phyloP scores from a whole-genome alignment of 2,797 vertebrate species.

The Helicolenus hilgendorfi region DNA sequence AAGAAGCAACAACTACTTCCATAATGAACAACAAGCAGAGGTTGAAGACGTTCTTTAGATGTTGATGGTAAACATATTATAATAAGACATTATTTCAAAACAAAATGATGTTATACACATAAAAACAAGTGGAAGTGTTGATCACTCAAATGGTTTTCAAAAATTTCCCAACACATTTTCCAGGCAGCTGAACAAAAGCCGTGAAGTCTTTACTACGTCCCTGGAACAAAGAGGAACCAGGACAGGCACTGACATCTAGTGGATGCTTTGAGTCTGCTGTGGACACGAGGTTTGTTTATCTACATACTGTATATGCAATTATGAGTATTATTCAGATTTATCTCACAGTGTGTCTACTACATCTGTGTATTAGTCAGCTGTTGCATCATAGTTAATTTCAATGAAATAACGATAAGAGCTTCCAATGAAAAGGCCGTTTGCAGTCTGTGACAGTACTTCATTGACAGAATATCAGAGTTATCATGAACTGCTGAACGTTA shows the following conservation, averaged over 20 bases:
- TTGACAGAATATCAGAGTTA: not conserved
- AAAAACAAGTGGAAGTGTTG: not conserved
- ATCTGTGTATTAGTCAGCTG: not conserved
- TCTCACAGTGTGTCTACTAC: not conserved
- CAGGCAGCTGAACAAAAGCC: not conserved
- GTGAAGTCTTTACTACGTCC: not conserved
- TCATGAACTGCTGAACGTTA: not conserved
- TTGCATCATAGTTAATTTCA: not conserved
- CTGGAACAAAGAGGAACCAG: not conserved
- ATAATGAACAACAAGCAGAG: not conserved
- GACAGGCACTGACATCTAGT: conserved; percentile 62
- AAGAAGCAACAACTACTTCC: not conserved
- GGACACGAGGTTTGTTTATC: not conserved
- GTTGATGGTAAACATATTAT: not conserved
- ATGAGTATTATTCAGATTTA: not conserved
- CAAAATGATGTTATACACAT: not conserved
- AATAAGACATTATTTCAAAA: not conserved
- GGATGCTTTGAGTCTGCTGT: conserved; percentile 19
- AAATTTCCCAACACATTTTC: not conserved
- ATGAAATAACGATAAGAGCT: not conserved
- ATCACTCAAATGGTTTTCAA: not conserved
- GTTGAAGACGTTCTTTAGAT: not conserved
- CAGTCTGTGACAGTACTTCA: not conserved
- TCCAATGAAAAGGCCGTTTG: not conserved
- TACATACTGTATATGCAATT: not conserved